Evolutionary conservation across 23 tunicate species (phyloP).

Genomic region (Phallusia fumigata): DNA sequence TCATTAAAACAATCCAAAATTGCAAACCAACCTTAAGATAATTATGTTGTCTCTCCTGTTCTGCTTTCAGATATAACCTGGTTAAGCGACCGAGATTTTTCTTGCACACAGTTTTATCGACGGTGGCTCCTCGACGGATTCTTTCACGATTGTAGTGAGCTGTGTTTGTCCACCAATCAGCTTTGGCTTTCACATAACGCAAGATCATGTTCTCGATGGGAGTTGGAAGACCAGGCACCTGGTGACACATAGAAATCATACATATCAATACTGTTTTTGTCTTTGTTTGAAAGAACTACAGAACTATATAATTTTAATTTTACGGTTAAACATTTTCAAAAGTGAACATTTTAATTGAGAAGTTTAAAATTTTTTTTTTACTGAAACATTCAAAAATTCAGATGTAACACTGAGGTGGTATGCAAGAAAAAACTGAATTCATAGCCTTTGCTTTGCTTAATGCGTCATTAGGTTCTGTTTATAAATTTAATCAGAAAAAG

Average conservation of each 20-base stretch:
- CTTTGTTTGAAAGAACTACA: too few species aligned
- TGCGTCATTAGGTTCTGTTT: too few species aligned
- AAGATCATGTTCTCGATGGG: constrained; percentile 98
- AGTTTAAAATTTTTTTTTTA: too few species aligned
- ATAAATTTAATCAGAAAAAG: too few species aligned
- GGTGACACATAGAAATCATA: neutral
- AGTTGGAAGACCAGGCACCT: constrained; percentile 98
- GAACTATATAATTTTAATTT: too few species aligned
- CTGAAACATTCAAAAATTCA: too few species aligned
- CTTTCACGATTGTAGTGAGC: constrained; percentile 99
- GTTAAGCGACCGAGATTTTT: constrained; percentile 95
- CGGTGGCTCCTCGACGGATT: constrained; percentile 98
- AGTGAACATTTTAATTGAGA: too few species aligned
- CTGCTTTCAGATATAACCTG: constrained; percentile 89
- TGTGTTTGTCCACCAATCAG: constrained; percentile 99
- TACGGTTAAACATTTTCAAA: too few species aligned
- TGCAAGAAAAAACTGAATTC: too few species aligned
- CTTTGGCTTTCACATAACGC: constrained; percentile 97
- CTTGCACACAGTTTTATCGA: constrained; percentile 99
- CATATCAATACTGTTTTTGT: too few species aligned
- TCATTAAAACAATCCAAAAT: neutral
- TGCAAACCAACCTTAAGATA: constrained; percentile 76
- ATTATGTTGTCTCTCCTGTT: constrained; percentile 97
- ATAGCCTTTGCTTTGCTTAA: too few species aligned
- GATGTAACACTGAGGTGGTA: too few species aligned